Base-by-base conservation (phyloP, 2,797 vertebrate genomes). In the Coregonus ussuriensis region DNA sequence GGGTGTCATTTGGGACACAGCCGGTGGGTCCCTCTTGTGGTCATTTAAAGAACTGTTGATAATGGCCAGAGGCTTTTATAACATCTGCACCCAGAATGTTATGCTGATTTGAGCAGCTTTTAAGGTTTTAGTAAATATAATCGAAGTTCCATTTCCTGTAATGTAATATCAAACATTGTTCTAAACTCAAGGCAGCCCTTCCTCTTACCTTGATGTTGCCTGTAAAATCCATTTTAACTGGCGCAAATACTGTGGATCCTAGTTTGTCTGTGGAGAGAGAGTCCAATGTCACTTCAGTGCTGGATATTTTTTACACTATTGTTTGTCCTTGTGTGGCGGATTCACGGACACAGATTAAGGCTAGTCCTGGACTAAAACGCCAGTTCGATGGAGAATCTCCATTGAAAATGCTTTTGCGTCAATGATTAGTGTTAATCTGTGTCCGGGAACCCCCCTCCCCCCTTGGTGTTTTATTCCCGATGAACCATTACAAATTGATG, bases 171-270 rank as follows among this genome's bases (percentile, higher is more conserved):
- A 37, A 75, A 47, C 15, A 13, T 47, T 47, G 41, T 47, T 47
- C 41, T 47, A 47, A 47, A 47, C 9, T 11, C 41, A 11, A 47
- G 41, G 47, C 63, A 29, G 51, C 14, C 35, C 18, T 54, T 29
- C 11, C 9, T 82, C 92, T 91, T 92, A 99, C 98, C 97, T 98
- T 99, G 84, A 99, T 99, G 90, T 99, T 99, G 82, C 98, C 98
- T 86, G 98, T 97, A 95, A 99, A 99, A 96, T 99, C 98, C 94
- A 99, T 97, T 95, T 99, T 99, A 91, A 99, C 98, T 87, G 98
- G 98, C 83, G 98, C 98, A 95, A 99, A 99, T 82, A 99, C 98
- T 18, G 97, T 99, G 81, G 98, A 94, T 72, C 98, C 98, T 89
- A 99, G 95, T 88, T 96, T 96, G 94, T 96, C 95, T 96, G 88